These are phyloP conservation scores for Mamestra configurata DNA, from an alignment of 1,140 invertebrate genomes.

Conservation along the genomic window DNA sequence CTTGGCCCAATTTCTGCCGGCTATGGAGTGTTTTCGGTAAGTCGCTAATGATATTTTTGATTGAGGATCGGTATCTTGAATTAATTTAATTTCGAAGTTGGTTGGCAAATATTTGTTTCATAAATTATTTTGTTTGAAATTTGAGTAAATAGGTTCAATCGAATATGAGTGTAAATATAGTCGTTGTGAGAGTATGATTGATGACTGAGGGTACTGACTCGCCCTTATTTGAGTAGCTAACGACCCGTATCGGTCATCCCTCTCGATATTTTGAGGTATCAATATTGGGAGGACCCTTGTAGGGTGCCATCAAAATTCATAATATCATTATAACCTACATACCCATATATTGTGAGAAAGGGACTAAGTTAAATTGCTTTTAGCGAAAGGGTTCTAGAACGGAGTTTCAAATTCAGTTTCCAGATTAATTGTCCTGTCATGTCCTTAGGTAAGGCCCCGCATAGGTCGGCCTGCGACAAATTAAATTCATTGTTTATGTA, in stretches of 20 bases:
- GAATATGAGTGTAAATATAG: conserved; percentile 14
- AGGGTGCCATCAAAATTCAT: conserved; percentile 20
- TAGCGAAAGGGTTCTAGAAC: conserved; percentile 17
- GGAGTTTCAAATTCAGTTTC: conserved; percentile 23
- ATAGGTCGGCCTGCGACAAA: conserved; percentile 57
- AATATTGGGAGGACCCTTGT: conserved; percentile 7
- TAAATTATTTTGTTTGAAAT: conserved; percentile 40
- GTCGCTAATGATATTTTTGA: conserved; percentile 63
- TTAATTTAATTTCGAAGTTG: conserved; percentile 49
- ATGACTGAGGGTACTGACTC: conserved; percentile 21
- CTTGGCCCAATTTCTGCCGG: conserved; percentile 54
- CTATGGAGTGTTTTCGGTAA: conserved; percentile 76
- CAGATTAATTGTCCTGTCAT: conserved; percentile 41
- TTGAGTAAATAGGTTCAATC: conserved; percentile 34
- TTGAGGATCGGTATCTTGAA: conserved; percentile 52
- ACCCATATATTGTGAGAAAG: conserved; percentile 25
- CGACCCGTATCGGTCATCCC: conserved; percentile 45
- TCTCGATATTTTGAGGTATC: conserved; percentile 4
- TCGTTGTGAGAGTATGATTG: conserved; percentile 33
- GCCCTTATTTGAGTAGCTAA: conserved; percentile 41
- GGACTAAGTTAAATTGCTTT: conserved; percentile 38
- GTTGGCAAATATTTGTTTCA: conserved; percentile 53
- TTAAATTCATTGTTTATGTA: conserved; percentile 81
- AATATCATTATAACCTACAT: conserved; percentile 37
- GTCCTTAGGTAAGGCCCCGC: conserved; percentile 34